Evolutionary conservation across 2,113 vertebrate genomes (phyloP).

Genomic region (Oxyruncus cristatus): DNA sequence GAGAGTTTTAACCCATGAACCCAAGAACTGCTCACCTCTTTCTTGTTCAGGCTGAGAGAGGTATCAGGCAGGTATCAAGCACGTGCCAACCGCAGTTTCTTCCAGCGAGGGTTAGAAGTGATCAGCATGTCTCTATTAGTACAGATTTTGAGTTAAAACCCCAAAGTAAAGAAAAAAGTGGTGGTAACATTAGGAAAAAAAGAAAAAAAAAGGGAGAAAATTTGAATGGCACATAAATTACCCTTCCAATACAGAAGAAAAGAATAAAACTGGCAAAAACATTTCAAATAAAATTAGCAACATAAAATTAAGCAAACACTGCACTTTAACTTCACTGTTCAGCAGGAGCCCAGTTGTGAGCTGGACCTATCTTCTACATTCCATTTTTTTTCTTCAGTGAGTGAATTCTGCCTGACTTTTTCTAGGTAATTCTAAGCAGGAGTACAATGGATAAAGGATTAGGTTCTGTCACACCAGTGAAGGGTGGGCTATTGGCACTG

Average conservation of each 20-base stretch:
- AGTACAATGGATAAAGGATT: neutral
- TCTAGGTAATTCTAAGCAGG: neutral
- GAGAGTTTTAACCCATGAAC: neutral
- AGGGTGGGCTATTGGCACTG: neutral
- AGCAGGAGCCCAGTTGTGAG: neutral
- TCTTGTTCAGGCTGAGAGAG: neutral
- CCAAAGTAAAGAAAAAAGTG: neutral
- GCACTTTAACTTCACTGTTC: neutral
- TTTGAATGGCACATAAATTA: neutral
- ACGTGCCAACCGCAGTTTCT: neutral
- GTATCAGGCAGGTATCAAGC: neutral
- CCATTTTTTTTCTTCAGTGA: neutral
- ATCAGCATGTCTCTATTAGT: neutral
- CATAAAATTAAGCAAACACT: neutral
- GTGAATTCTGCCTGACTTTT: neutral
- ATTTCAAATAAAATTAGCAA: neutral
- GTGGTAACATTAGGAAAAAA: neutral
- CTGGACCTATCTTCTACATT: neutral
- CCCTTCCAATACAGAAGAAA: fast-evolving
- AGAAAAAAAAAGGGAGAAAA: neutral
- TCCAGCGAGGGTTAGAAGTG: neutral
- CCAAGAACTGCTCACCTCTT: neutral
- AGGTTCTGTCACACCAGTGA: neutral
- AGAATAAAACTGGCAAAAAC: neutral
- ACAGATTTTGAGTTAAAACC: neutral